phyloP scores from a whole-genome alignment of 1,140 invertebrate genomes.

The Triops cancriformis region DNA sequence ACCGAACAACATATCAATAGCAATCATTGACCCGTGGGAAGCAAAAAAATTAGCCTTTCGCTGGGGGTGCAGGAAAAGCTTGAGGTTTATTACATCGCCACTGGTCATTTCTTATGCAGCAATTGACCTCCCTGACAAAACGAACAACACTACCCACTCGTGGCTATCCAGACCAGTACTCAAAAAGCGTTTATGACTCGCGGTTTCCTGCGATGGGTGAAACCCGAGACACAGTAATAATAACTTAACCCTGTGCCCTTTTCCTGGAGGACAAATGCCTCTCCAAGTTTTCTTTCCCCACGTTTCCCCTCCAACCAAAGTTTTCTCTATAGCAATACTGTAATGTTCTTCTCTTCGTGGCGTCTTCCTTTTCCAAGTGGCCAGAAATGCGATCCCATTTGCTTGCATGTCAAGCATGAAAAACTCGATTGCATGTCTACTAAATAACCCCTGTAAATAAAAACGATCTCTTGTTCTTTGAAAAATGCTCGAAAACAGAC shows the following conservation, averaged over 20 bases:
- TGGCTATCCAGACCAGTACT: not conserved
- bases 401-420: not conserved
- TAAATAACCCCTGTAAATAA: not conserved
- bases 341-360: too few relatives aligned
- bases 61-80: not conserved
- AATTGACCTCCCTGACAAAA: not conserved
- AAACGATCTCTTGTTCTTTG: not conserved
- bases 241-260: not conserved
- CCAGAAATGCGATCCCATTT: not conserved
- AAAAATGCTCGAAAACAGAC: not conserved
- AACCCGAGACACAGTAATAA: not conserved
- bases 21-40: not conserved
- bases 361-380: not conserved
- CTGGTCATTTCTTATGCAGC: not conserved
- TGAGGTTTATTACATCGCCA: not conserved
- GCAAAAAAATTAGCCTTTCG: not conserved
- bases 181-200: conserved; percentile 5
- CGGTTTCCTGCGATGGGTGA: not conserved
- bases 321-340: too few relatives aligned
- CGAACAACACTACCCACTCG: not conserved
- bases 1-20: too few relatives aligned
- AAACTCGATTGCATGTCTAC: not conserved
- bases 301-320: too few relatives aligned
- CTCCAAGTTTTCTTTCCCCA: too few relatives aligned
- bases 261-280: not conserved